These are phyloP conservation scores for Chaetophractus vellerosus DNA, from an alignment of 2,797 vertebrate species.

Conservation along the genomic window DNA sequence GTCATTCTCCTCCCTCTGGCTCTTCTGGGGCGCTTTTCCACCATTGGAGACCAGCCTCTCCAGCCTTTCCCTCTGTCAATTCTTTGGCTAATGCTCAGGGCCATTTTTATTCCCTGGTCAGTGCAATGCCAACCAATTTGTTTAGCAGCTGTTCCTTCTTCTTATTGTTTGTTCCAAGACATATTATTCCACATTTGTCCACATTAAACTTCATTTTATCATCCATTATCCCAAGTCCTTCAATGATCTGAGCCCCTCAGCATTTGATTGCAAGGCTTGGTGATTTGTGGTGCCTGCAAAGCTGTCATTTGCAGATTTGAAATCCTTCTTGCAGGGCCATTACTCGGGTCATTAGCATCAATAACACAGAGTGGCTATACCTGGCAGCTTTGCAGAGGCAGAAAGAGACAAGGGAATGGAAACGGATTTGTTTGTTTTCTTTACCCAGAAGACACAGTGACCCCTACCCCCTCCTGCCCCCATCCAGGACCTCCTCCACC, in stretches of 20 bases:
- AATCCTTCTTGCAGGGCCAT: slow-evolving; percentile 67
- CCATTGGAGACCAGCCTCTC: background rate
- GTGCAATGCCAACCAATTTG: slow-evolving; percentile 71
- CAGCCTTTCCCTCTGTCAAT: slow-evolving; percentile 51
- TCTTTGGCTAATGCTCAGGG: slow-evolving; percentile 40
- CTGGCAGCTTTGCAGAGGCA: slow-evolving; percentile 66
- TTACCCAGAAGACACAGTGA: background rate
- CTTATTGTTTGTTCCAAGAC: slow-evolving; percentile 79
- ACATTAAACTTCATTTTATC: slow-evolving; percentile 82
- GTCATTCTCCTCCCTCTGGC: background rate
- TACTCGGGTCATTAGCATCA: slow-evolving; percentile 72
- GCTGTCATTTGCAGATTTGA: slow-evolving; percentile 77
- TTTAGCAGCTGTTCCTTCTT: slow-evolving; percentile 80
- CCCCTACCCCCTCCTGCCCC: too few relatives aligned
- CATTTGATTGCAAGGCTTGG: slow-evolving; percentile 64
- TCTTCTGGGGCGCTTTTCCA: background rate
- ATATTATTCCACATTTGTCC: slow-evolving; percentile 82
- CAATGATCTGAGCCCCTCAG: slow-evolving; percentile 69
- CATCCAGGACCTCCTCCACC: background rate
- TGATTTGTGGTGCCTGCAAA: slow-evolving; percentile 77
- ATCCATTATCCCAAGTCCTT: slow-evolving; percentile 74
- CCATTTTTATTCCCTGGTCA: slow-evolving; percentile 71
- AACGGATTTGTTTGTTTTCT: background rate
- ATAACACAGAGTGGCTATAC: slow-evolving; percentile 66
- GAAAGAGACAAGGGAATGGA: slow-evolving; percentile 7